Evolutionary conservation across 2,113 vertebrate species (phyloP).

Genomic region (Nansenia antarctica): DNA sequence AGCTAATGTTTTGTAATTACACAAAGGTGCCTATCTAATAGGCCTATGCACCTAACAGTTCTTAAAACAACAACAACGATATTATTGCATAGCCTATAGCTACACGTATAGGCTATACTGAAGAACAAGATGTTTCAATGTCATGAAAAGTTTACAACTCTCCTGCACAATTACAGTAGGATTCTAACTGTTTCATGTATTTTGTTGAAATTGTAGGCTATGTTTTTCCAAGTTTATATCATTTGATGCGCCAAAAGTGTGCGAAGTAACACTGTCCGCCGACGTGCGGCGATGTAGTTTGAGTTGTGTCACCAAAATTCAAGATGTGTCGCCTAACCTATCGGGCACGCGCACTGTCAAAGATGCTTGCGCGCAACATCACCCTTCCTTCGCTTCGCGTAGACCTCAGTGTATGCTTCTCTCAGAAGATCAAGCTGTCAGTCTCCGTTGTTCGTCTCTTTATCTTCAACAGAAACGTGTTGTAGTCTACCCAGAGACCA

Average conservation of each 20-base stretch:
- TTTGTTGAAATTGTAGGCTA: not conserved
- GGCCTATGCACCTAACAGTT: not conserved
- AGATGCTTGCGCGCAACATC: slow-evolving; percentile 55
- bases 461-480: not conserved
- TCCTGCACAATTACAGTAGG: too few species aligned
- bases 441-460: slow-evolving; percentile 29
- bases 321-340: slow-evolving; percentile 55
- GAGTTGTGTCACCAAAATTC: slow-evolving; percentile 5
- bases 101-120: too few species aligned
- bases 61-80: too few species aligned
- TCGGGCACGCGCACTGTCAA: slow-evolving; percentile 66
- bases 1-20: too few species aligned
- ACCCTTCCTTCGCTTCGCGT: slow-evolving; percentile 28
- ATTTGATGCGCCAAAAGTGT: too few species aligned
- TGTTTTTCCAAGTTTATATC: not conserved
- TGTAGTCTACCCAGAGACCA: slow-evolving; percentile 11
- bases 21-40: too few species aligned
- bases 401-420: slow-evolving; percentile 48
- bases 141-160: too few species aligned
- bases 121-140: too few species aligned
- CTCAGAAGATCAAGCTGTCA: slow-evolving; percentile 56
- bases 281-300: not conserved
- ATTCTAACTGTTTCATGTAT: too few species aligned
- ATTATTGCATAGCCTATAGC: too few species aligned
- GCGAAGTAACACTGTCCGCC: not conserved